Percentiles rank a stretch among this genome's conserved stretches.
Evolutionary conservation across 2,113 vertebrate species (phyloP).

Genomic region (Pseudorectes ferrugineus): DNA sequence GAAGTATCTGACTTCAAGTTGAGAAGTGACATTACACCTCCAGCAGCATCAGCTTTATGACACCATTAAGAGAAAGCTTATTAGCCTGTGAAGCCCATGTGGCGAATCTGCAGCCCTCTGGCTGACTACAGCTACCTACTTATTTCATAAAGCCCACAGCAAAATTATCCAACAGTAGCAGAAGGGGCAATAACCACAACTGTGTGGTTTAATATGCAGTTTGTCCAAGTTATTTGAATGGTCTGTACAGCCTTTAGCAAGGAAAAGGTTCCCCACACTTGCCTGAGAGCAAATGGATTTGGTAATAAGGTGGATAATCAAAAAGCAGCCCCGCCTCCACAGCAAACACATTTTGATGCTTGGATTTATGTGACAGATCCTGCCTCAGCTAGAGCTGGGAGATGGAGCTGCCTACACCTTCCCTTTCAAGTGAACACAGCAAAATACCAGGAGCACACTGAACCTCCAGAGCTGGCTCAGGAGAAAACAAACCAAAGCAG

Average conservation of each 20-base stretch:
- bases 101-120: not conserved
- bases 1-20: not conserved
- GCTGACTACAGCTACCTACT: not conserved
- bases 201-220: not conserved
- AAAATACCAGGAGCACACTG: not conserved
- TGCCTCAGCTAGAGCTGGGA: not conserved
- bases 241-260: conserved; percentile 1
- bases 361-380: not conserved
- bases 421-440: not conserved
- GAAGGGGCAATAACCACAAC: not conserved
- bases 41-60: not conserved
- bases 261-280: not conserved
- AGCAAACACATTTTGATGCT: not conserved
- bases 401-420: conserved; percentile 1
- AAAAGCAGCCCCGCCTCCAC: not conserved
- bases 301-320: not conserved
- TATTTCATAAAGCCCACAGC: conserved; percentile 16
- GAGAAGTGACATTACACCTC: not conserved
- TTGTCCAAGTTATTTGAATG: not conserved
- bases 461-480: not conserved
- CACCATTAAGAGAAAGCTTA: conserved; percentile 1
- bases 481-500: not conserved
- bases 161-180: not conserved
- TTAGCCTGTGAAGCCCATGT: not conserved
- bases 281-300: not conserved